Evolutionary conservation across 1,140 invertebrate species (phyloP).

Genomic region (Cyphomyrmex costatus): DNA sequence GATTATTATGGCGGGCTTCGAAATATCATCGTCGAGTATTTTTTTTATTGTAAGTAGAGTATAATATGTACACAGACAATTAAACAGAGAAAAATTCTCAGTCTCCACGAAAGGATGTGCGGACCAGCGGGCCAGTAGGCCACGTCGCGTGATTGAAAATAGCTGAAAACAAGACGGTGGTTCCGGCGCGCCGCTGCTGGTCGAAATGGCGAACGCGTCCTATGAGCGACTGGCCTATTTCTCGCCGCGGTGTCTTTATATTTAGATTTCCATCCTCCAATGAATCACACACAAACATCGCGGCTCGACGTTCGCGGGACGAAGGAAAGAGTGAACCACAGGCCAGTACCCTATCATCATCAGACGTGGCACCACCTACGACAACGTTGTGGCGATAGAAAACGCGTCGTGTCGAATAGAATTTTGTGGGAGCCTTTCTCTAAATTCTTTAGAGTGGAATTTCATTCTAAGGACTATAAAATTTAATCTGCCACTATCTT

Average conservation of each 20-base stretch:
- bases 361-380: background rate
- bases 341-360: background rate
- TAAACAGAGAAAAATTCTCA: background rate
- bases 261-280: conserved; percentile 79
- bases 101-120: background rate
- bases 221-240: conserved; percentile 85
- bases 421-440: background rate
- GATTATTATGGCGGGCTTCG: background rate
- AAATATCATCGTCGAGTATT: background rate
- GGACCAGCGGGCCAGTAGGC: conserved; percentile 62
- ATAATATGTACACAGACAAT: no score
- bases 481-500: no score
- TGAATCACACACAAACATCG: conserved; percentile 74
- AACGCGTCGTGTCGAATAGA: background rate
- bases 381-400: background rate
- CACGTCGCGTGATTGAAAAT: conserved; percentile 82
- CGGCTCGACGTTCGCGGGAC: conserved; percentile 32
- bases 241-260: conserved; percentile 78
- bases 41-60: background rate
- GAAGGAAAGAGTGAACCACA: conserved; percentile 24
- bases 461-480: no score
- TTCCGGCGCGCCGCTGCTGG: conserved; percentile 73
- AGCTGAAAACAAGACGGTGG: conserved; percentile 83
- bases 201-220: conserved; percentile 78
- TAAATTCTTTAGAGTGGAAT: no score